Evolutionary conservation across 1,140 invertebrate genomes (phyloP).

Genomic region (Drosophila ercepeae): DNA sequence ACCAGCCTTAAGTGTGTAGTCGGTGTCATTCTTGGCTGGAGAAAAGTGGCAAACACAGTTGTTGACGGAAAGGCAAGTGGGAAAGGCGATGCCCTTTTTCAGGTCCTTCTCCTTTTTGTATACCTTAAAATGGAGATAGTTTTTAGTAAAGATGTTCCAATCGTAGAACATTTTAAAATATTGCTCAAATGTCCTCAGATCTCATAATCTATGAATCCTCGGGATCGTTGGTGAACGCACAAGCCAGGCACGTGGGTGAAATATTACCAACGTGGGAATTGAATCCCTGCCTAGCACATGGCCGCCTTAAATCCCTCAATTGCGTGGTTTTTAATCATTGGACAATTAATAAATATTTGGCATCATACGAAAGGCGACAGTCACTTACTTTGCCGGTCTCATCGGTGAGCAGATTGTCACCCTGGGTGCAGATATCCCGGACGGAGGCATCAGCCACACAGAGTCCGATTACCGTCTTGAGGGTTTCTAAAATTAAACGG

Average conservation of each 20-base stretch:
- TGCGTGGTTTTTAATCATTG: constrained; percentile 73
- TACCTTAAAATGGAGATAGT: constrained; percentile 47
- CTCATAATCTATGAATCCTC: constrained; percentile 82
- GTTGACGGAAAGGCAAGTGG: constrained; percentile 99
- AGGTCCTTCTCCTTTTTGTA: constrained; percentile 99
- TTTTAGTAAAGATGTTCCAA: background rate
- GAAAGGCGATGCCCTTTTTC: constrained; percentile 99
- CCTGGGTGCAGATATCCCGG: constrained; percentile 95
- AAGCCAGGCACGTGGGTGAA: constrained; percentile 51
- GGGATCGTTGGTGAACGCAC: constrained; percentile 29
- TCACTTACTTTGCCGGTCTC: constrained; percentile 94
- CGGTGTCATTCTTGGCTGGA: constrained; percentile 95
- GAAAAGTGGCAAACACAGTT: constrained; percentile 99
- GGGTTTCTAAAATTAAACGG: constrained; percentile 89
- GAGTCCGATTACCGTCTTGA: constrained; percentile 95
- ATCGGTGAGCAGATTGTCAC: constrained; percentile 94
- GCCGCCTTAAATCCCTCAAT: constrained; percentile 53
- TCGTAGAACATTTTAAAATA: background rate
- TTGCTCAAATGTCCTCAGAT: constrained; percentile 69
- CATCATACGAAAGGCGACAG: too few species aligned
- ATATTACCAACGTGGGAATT: constrained; percentile 26
- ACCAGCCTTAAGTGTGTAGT: constrained; percentile 94
- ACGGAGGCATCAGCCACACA: constrained; percentile 95
- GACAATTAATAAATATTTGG: constrained; percentile 23
- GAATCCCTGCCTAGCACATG: constrained; percentile 15